Evolutionary conservation across 2,797 vertebrate genomes (phyloP), one percentile per base, ranked within the genome.

Genomic region (Coregonus suidteri): DNA sequence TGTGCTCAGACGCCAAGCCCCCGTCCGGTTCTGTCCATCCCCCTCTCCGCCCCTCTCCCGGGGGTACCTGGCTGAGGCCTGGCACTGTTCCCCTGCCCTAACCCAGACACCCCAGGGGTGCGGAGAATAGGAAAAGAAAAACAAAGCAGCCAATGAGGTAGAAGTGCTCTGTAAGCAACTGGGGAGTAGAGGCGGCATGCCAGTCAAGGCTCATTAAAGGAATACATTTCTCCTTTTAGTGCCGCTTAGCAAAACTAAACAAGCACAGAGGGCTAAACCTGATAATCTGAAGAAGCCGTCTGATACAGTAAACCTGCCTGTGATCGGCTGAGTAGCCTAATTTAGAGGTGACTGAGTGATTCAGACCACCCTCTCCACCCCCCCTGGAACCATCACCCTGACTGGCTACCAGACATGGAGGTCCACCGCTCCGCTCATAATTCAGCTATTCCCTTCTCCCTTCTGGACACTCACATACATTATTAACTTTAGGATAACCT

Each of bases 181-280:
- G n/a, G 68, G 53, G 78, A 47, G 73, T 67, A 35, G 54, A 34
- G 69, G 77, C 37, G 62, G 72, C 78, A 79, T 4, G 66, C 75
- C 66, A 80, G 80, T 85, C 82, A 83, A 78, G 82, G 77, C 74
- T 79, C 83, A 84, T 87, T 86, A 83, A 72, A 84, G 68, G 78
- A 86, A 80, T 78, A 85, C 73, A 79, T 81, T 77, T 79, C 71
- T 79, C 47, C 77, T 84, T 84, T 85, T 41, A 82, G 62, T 66
- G 69, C 51, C 1, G 67, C 71, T 16, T 64, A 20, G 56, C 2
- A 56, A 56, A 56, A 56, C 72, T 73, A 78, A 84, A 77, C 72
- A 82, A 82, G 20, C 75, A 71, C 35, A 54, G 54, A 65, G 37
- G 56, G 71, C 56, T 47, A 71, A 80, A 78, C 41, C 69, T 77